These are phyloP conservation scores for Myopa tessellatipennis DNA, from an alignment of 2,888 invertebrate species.

Conservation along the genomic window DNA sequence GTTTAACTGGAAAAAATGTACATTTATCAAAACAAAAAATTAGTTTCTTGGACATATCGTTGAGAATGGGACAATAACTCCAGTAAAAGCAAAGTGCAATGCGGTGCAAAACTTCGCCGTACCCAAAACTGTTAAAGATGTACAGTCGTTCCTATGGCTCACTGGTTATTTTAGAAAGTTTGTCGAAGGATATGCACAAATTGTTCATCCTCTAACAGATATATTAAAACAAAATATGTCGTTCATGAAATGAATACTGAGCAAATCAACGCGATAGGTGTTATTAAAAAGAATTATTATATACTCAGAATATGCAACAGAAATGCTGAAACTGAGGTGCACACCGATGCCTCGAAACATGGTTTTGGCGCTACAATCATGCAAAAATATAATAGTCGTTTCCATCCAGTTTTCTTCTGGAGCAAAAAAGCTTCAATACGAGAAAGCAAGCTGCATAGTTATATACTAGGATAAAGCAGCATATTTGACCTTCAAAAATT, in stretches of 20 bases:
- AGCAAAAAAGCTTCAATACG: too few relatives aligned
- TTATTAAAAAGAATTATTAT: not conserved
- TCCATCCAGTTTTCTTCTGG: too few relatives aligned
- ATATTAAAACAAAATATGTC: not conserved
- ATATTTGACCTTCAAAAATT: too few relatives aligned
- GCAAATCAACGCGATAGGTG: not conserved
- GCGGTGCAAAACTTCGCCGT: conserved; percentile 26
- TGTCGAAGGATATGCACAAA: conserved; percentile 19
- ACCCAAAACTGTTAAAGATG: conserved; percentile 28
- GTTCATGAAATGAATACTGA: conserved; percentile 18
- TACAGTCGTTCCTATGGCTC: conserved; percentile 37
- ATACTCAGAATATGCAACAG: not conserved
- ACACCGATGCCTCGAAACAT: too few relatives aligned
- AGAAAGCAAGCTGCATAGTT: too few relatives aligned
- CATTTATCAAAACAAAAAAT: not conserved
- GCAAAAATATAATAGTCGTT: too few relatives aligned
- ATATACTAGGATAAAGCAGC: too few relatives aligned
- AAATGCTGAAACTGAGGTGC: too few relatives aligned
- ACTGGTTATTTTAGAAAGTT: too few relatives aligned
- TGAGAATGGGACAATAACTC: conserved; percentile 14
- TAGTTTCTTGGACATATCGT: not conserved
- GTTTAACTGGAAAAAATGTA: conserved; percentile 1
- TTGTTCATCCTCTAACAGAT: conserved; percentile 17
- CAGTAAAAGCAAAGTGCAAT: conserved; percentile 27
- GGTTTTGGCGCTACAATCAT: too few relatives aligned